These are phyloP conservation scores for Nannoperca obscura DNA, from an alignment of 2,797 vertebrate genomes.

Conservation along the genomic window DNA sequence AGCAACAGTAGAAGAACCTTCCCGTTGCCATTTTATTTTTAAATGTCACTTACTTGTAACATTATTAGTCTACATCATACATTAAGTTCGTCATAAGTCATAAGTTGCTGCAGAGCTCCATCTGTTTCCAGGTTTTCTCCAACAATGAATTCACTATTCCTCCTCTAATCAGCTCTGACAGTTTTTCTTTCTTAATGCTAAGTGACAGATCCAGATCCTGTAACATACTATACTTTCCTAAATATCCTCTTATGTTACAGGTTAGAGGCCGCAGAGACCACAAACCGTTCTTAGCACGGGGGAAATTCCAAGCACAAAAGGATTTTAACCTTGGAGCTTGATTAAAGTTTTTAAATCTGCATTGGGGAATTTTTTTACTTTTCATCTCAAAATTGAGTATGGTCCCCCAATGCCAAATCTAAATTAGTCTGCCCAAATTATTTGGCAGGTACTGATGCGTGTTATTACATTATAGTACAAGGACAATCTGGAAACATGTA, in stretches of 20 bases:
- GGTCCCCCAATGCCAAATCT: constrained; percentile 31
- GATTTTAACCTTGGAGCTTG: constrained; percentile 48
- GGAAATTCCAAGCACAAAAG: constrained; percentile 24
- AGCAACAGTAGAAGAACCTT: not conserved
- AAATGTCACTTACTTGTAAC: not conserved
- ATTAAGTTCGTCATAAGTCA: not conserved
- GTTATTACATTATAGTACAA: constrained; percentile 72
- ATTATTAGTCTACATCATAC: not conserved
- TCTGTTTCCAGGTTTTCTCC: constrained; percentile 33
- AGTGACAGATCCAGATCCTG: constrained; percentile 38
- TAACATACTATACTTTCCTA: constrained; percentile 13
- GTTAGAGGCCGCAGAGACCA: constrained; percentile 13
- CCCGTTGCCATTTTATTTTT: not conserved
- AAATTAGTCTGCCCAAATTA: constrained; percentile 59
- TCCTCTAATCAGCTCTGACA: constrained; percentile 42
- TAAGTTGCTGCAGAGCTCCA: constrained; percentile 1
- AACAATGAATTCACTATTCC: constrained; percentile 20
- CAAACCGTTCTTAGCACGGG: not conserved
- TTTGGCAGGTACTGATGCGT: constrained; percentile 69
- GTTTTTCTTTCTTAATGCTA: constrained; percentile 38
- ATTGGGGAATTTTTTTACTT: constrained; percentile 52
- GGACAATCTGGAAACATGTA: constrained; percentile 44
- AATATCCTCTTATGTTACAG: constrained; percentile 48
- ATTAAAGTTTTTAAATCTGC: constrained; percentile 55
- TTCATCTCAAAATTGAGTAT: constrained; percentile 54